Evolutionary conservation across 2,888 invertebrate genomes (phyloP).

Genomic region (Scaptomyza cyrtandrae): DNA sequence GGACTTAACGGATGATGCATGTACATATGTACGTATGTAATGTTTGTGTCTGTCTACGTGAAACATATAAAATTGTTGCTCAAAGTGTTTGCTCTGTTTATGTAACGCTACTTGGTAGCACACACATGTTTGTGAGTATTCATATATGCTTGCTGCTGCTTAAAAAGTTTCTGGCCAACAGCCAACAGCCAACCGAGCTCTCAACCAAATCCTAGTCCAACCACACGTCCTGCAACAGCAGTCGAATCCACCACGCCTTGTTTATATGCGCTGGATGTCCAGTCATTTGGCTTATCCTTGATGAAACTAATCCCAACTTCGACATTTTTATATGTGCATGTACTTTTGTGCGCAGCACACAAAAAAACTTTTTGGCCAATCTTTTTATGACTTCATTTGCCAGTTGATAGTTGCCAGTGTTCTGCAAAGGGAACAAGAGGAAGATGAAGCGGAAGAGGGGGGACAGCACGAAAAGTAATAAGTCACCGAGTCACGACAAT

Average conservation of each 20-base stretch:
- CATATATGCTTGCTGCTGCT: conserved; percentile 49
- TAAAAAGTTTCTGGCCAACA: conserved; percentile 70
- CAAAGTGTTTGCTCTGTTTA: conserved; percentile 38
- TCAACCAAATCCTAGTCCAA: conserved; percentile 13
- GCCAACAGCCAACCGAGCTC: conserved; percentile 34
- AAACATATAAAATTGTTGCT: conserved; percentile 39
- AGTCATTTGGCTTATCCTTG: conserved; percentile 78
- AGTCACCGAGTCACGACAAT: conserved; percentile 68
- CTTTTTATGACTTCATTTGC: conserved; percentile 82
- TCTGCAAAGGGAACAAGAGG: background rate
- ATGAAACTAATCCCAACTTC: conserved; percentile 81
- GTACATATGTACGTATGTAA: background rate
- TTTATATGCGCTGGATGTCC: conserved; percentile 66
- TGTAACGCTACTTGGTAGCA: conserved; percentile 42
- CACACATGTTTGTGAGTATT: background rate
- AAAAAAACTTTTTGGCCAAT: conserved; percentile 79
- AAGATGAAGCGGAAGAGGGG: too few relatives aligned
- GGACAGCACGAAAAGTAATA: conserved; percentile 67
- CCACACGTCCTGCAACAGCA: conserved; percentile 2
- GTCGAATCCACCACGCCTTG: conserved; percentile 42
- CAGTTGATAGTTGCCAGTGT: conserved; percentile 43
- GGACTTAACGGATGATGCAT: background rate
- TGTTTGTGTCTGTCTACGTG: conserved; percentile 32
- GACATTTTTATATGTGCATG: conserved; percentile 80
- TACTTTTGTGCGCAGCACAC: conserved; percentile 73